Evolutionary conservation across 1,140 invertebrate species (phyloP).

Genomic region (Nilaparvata lugens): DNA sequence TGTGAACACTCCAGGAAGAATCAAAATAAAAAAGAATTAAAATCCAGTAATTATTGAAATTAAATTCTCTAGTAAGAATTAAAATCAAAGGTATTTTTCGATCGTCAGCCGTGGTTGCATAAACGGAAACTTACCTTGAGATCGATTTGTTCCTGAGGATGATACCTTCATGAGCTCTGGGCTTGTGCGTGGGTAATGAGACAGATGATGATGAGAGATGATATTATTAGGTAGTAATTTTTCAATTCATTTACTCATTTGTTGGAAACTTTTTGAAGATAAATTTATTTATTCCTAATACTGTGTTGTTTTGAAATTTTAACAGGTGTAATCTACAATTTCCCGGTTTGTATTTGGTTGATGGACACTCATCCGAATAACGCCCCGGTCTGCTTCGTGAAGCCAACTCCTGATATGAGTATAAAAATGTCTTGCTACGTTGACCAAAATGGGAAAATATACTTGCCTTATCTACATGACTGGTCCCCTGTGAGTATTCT

Average conservation of each 20-base stretch:
- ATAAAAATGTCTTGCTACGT: conserved; percentile 92
- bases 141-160: background rate
- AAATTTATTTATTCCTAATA: background rate
- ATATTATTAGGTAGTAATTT: background rate
- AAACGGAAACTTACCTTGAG: background rate
- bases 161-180: background rate
- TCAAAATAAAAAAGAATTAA: too few species aligned
- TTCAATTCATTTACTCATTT: background rate
- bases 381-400: conserved; percentile 96
- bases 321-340: conserved; percentile 80
- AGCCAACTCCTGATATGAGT: conserved; percentile 89
- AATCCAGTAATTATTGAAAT: too few species aligned
- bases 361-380: conserved; percentile 95
- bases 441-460: conserved; percentile 92
- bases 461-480: conserved; percentile 92
- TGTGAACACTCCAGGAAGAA: too few species aligned
- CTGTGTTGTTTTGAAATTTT: conserved; percentile 11
- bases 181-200: too few species aligned
- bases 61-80: too few species aligned
- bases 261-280: background rate
- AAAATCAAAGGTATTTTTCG: background rate
- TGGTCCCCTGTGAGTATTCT: conserved; percentile 70
- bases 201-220: too few species aligned
- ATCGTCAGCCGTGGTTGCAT: background rate
- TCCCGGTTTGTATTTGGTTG: conserved; percentile 93